Conservation (phyloP, 2,113 vertebrate genomes). For the Ascaphus truei region DNA sequence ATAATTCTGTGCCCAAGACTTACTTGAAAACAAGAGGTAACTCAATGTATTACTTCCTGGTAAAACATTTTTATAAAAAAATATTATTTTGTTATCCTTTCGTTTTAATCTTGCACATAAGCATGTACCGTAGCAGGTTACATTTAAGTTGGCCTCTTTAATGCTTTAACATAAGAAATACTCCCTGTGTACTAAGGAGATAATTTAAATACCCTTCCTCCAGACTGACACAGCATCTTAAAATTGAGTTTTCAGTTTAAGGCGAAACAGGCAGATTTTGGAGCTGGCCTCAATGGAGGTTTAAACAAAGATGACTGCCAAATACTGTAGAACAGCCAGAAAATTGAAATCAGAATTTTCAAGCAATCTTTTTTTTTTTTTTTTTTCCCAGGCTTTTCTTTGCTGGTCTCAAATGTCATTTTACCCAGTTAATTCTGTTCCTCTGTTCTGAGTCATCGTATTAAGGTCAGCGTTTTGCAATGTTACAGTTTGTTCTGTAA, state of each 20-base stretch:
- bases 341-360: constrained; percentile 31
- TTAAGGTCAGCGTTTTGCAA: background rate
- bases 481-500: background rate
- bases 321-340: constrained; percentile 25
- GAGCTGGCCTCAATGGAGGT: constrained; percentile 18
- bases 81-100: too few species aligned
- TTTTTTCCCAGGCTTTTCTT: constrained; percentile 18
- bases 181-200: background rate
- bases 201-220: background rate
- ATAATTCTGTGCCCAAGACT: too few species aligned
- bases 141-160: background rate
- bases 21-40: too few species aligned
- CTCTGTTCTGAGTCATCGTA: background rate
- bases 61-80: too few species aligned
- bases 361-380: constrained; percentile 18
- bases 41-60: too few species aligned
- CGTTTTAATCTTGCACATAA: too few species aligned
- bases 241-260: constrained; percentile 15
- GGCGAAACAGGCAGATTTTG: constrained; percentile 11
- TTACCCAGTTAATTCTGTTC: background rate
- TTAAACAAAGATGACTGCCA: constrained; percentile 28
- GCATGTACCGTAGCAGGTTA: too few species aligned
- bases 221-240: background rate
- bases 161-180: background rate
- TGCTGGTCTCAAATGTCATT: constrained; percentile 3